Evolutionary conservation across 2,888 invertebrate genomes (phyloP).

Genomic region (Oscheius myriophilus): DNA sequence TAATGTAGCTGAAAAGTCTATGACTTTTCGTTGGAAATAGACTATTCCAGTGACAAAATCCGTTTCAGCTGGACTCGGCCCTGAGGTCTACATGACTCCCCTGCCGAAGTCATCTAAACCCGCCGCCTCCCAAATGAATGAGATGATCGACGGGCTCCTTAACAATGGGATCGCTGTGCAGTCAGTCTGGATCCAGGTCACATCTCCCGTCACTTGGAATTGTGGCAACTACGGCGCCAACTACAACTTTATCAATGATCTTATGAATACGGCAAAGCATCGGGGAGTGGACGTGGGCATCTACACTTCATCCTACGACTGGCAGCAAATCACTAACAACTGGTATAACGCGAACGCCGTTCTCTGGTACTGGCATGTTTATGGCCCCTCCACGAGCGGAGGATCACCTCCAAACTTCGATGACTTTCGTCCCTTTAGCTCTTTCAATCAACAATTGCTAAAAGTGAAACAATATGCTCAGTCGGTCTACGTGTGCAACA

Average conservation of each 20-base stretch:
- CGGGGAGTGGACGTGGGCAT: slow-evolving; percentile 45
- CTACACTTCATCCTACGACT: slow-evolving; percentile 53
- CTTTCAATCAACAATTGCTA: slow-evolving; percentile 45
- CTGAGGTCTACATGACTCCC: slow-evolving; percentile 56
- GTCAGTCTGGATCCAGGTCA: slow-evolving; percentile 56
- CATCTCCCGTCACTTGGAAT: slow-evolving; percentile 56
- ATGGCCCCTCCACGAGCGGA: slow-evolving; percentile 43
- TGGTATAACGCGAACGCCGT: slow-evolving; percentile 22
- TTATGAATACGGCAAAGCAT: slow-evolving; percentile 46
- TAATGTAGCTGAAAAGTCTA: too few species aligned
- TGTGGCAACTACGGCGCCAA: slow-evolving; percentile 32
- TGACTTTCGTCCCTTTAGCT: slow-evolving; percentile 53
- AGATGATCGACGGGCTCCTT: slow-evolving; percentile 47
- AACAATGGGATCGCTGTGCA: slow-evolving; percentile 45
- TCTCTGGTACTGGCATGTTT: slow-evolving; percentile 55
- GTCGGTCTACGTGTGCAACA: slow-evolving; percentile 43
- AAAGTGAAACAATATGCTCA: slow-evolving; percentile 55
- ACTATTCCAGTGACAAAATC: too few species aligned
- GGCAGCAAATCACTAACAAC: slow-evolving; percentile 26
- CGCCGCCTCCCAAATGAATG: slow-evolving; percentile 50
- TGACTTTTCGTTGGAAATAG: too few species aligned
- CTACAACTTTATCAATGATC: slow-evolving; percentile 48
- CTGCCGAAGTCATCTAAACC: slow-evolving; percentile 43
- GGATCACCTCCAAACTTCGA: slow-evolving; percentile 46
- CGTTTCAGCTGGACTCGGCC: slow-evolving; percentile 49